Conservation (phyloP, 1,140 invertebrate species). For the Pachypeltis micranthus region DNA sequence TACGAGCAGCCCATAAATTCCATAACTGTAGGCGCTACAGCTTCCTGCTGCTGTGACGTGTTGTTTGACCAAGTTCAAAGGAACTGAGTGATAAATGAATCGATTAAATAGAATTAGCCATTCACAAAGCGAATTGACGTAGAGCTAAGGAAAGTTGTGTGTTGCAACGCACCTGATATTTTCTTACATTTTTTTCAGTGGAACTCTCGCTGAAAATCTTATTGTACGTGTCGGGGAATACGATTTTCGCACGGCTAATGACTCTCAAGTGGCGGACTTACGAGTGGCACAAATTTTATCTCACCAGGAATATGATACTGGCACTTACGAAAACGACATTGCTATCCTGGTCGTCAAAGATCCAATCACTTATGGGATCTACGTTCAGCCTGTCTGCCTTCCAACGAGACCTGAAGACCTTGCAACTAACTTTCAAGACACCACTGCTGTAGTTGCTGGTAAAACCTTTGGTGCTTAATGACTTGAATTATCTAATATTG, state of each 20-base stretch:
- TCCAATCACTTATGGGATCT: slow-evolving; percentile 43
- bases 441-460: slow-evolving; percentile 26
- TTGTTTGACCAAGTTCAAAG: no score
- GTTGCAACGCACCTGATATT: no score
- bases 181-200: slow-evolving; percentile 17
- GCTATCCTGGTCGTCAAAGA: slow-evolving; percentile 56
- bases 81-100: no score
- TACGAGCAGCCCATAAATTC: no score
- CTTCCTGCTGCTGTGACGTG: no score
- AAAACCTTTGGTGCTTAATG: no score
- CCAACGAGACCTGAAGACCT: slow-evolving; percentile 39
- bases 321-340: slow-evolving; percentile 68
- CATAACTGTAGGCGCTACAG: no score
- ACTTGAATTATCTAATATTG: neutral
- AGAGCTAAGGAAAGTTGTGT: no score
- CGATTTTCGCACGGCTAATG: slow-evolving; percentile 24
- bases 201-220: slow-evolving; percentile 9
- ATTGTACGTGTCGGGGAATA: slow-evolving; percentile 28
- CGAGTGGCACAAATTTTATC: slow-evolving; percentile 31
- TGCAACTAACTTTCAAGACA: neutral
- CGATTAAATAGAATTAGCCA: no score
- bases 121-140: no score
- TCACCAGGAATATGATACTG: slow-evolving; percentile 55
- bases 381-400: slow-evolving; percentile 57
- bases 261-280: slow-evolving; percentile 23